Conservation (phyloP, 2,888 invertebrate genomes). For the Bellardia pandia region DNA sequence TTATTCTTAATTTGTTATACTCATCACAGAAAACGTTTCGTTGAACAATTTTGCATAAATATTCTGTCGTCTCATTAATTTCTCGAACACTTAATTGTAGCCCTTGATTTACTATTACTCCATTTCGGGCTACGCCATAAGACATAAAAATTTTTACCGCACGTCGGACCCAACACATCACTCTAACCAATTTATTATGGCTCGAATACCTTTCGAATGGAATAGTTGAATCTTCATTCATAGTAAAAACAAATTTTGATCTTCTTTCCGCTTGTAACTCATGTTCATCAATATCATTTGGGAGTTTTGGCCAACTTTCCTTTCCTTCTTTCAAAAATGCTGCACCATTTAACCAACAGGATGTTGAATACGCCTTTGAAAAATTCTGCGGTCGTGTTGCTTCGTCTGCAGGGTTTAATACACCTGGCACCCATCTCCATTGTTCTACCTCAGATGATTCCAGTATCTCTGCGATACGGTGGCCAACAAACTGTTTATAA, state of each 20-base stretch:
- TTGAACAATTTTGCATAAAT: constrained; percentile 46
- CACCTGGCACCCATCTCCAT: constrained; percentile 37
- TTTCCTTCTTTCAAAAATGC: not conserved
- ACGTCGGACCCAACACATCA: constrained; percentile 37
- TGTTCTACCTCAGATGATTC: constrained; percentile 21
- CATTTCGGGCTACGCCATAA: not conserved
- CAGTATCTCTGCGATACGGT: constrained; percentile 48
- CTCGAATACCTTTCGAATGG: constrained; percentile 33
- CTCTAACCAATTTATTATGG: constrained; percentile 28
- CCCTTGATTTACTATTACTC: not conserved
- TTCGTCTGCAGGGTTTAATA: constrained; percentile 39
- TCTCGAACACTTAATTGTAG: constrained; percentile 21
- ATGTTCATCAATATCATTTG: constrained; percentile 28
- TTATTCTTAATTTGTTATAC: constrained; percentile 1
- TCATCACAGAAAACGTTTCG: not conserved
- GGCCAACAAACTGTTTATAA: constrained; percentile 42
- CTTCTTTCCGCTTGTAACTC: constrained; percentile 13
- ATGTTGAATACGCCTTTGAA: not conserved
- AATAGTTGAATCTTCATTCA: not conserved
- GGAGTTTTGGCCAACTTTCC: constrained; percentile 12
- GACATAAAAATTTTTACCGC: constrained; percentile 43
- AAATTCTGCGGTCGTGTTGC: constrained; percentile 51
- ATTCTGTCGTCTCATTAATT: constrained; percentile 33
- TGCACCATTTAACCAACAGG: constrained; percentile 30
- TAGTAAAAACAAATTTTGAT: constrained; percentile 23